Base-by-base conservation (phyloP, 2,888 invertebrate species). In the Rotaria sp. region DNA sequence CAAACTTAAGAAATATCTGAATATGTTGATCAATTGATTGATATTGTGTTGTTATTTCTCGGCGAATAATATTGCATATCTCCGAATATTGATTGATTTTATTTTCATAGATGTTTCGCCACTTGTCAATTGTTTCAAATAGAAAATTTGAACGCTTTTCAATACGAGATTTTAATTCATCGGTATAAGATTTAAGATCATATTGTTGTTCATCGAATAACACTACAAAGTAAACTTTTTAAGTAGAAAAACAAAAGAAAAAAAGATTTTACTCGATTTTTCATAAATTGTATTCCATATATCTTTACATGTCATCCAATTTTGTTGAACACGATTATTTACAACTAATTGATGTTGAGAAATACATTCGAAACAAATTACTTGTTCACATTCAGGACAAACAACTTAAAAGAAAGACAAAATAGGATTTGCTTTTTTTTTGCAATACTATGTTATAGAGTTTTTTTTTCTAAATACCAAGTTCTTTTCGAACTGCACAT, bases 381-480 rank as follows among this genome's bases (percentile, higher is more conserved):
- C 67, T 67, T 67, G 67, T 67, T 67, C 67, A 67, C 67, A 67
- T 67, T 67, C 67, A 2, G 67, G 67, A 67, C 67, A 67, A 67
- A 67, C 67, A 67, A 67, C 67, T 67, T 18, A 67, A 67, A 21
- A 15, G 8, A 18, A 35, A 67, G 15, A 26, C 10, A 50, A 15
- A 13, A 50, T 15, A 50, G 18, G 15, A 50, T 1, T 4, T 24
- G 24, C 5, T 52, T 52, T 52, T 8, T 24, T 52, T 52, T 52
- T 24, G 4, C 24, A 24, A 52, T 50, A 4, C 15, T 50, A 50
- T 50, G 50, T 50, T 18, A 18, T 4, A 4, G 15, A 18, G 50
- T 67, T 30, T 30, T 18, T 8, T 5, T 55, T 55, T 55, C 5
- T 24, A 55, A 10, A 38, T 67, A 67, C 67, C 67, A 5, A 67